Conservation (phyloP, 2,113 vertebrate species). For the Aplodontia rufa region DNA sequence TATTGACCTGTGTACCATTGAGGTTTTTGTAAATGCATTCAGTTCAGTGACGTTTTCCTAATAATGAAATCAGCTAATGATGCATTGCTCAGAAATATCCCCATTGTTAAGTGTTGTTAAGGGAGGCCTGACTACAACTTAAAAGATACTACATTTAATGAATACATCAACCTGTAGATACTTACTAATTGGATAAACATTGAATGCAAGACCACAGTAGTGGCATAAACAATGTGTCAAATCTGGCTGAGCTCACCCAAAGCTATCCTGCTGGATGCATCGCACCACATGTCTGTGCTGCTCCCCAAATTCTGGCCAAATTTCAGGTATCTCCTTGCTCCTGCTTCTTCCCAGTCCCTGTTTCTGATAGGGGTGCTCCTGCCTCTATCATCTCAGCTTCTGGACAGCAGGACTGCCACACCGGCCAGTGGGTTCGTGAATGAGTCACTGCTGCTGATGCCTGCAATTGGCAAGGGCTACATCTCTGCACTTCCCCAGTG, state of each 20-base stretch:
- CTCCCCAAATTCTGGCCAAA: not conserved
- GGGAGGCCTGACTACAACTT: not conserved
- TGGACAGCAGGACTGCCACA: not conserved
- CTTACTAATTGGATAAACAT: not conserved
- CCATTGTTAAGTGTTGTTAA: not conserved
- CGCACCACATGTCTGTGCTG: not conserved
- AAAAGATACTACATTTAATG: not conserved
- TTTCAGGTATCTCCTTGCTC: not conserved
- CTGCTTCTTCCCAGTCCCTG: not conserved
- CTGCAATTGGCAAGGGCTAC: not conserved
- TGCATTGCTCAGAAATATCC: not conserved
- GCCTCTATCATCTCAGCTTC: not conserved
- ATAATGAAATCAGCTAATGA: not conserved
- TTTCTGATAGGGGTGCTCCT: not conserved
- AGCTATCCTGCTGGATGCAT: accelerated
- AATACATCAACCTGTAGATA: not conserved
- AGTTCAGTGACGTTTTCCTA: not conserved
- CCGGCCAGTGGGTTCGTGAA: not conserved
- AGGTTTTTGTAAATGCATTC: not conserved
- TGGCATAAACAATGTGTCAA: not conserved
- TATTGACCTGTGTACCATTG: too few species aligned
- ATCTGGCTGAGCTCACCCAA: not conserved
- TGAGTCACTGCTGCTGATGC: not conserved
- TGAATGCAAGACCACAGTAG: not conserved
- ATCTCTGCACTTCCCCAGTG: not conserved